These are phyloP conservation scores for Panurus biarmicus DNA, from an alignment of 2,113 vertebrate species.

Conservation along the genomic window DNA sequence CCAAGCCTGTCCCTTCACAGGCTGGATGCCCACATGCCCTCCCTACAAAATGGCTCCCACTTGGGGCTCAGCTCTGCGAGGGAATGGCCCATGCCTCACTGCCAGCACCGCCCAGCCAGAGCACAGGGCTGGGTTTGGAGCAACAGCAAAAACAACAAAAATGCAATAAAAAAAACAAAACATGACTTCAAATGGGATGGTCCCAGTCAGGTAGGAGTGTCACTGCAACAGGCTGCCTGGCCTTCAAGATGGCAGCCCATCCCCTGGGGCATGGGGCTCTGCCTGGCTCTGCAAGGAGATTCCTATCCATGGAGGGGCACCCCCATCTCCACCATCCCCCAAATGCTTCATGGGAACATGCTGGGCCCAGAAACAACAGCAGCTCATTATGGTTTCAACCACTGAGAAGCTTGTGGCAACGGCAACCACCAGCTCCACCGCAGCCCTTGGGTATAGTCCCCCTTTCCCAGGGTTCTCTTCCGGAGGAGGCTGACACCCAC, in stretches of 20 bases:
- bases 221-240: background rate
- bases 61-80: fast-evolving
- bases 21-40: background rate
- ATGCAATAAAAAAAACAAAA: background rate
- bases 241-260: background rate
- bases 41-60: background rate
- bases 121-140: background rate
- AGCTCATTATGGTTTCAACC: background rate
- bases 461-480: background rate
- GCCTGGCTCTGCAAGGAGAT: background rate
- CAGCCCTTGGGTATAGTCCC: background rate
- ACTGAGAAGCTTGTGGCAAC: fast-evolving
- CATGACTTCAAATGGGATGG: background rate
- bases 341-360: background rate
- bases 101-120: background rate
- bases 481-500: background rate
- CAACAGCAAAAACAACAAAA: background rate
- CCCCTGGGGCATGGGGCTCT: background rate
- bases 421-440: background rate
- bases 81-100: fast-evolving
- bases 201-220: background rate
- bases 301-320: background rate
- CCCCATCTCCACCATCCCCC: background rate
- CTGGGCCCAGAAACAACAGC: background rate
- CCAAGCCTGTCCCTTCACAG: background rate